Percentiles rank a stretch among this genome's conserved stretches.
These are phyloP conservation scores for Erebia epiphron DNA, from an alignment of 2,888 invertebrate genomes.

Conservation along the genomic window DNA sequence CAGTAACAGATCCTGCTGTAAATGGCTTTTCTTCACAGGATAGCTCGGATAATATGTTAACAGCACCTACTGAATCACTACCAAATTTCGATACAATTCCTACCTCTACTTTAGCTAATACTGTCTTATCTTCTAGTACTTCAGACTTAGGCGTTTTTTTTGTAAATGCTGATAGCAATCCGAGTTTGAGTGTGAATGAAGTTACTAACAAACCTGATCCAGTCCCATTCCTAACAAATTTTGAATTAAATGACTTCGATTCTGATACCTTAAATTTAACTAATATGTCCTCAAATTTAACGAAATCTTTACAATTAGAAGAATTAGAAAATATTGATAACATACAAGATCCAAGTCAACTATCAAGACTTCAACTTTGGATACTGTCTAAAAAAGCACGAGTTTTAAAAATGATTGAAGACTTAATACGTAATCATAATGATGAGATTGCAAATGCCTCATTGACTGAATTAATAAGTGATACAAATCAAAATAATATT, in stretches of 20 bases:
- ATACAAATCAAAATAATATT: slow-evolving; percentile 55
- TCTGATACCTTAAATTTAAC: slow-evolving; percentile 38
- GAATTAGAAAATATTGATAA: slow-evolving; percentile 48
- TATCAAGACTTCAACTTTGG: slow-evolving; percentile 71
- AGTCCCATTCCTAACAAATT: slow-evolving; percentile 67
- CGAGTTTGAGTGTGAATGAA: slow-evolving; percentile 44
- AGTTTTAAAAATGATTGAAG: slow-evolving; percentile 78
- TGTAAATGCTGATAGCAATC: slow-evolving; percentile 42
- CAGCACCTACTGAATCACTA: slow-evolving; percentile 46
- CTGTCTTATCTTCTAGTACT: slow-evolving; percentile 23
- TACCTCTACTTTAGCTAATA: slow-evolving; percentile 22
- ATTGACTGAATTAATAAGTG: slow-evolving; percentile 58
- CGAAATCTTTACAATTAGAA: slow-evolving; percentile 42
- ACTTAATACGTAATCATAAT: slow-evolving; percentile 73
- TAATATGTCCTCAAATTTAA: slow-evolving; percentile 40
- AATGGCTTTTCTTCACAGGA: slow-evolving; percentile 53
- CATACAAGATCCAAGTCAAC: slow-evolving; percentile 57
- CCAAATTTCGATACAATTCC: background rate
- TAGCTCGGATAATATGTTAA: slow-evolving; percentile 48
- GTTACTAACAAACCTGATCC: slow-evolving; percentile 56
- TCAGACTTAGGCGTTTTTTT: slow-evolving; percentile 29
- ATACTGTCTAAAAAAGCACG: slow-evolving; percentile 76
- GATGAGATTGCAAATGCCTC: slow-evolving; percentile 67
- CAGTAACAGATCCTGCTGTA: slow-evolving; percentile 56
- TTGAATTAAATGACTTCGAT: slow-evolving; percentile 57